phyloP scores from a whole-genome alignment of 1,140 invertebrate species.

The Pomacea maculata region DNA sequence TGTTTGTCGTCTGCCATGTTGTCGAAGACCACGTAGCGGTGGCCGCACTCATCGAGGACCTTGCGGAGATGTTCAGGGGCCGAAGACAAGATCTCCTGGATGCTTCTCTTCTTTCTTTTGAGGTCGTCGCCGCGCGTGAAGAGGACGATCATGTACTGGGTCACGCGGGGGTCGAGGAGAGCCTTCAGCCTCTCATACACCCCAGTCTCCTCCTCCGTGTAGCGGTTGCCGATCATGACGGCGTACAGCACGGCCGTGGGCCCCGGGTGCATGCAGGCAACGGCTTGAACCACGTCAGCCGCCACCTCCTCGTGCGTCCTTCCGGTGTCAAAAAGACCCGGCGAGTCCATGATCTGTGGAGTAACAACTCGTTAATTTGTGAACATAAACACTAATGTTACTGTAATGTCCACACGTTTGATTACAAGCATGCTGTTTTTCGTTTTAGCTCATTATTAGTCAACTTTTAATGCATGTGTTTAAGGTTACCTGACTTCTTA shows the following conservation, averaged over 20 bases:
- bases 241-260: conserved; percentile 28
- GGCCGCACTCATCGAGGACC: neutral
- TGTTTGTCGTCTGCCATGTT: neutral
- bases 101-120: neutral
- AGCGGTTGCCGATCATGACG: conserved; percentile 17
- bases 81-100: neutral
- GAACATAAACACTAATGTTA: no score
- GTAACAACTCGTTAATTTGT: neutral
- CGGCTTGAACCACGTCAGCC: conserved; percentile 26
- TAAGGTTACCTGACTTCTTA: no score
- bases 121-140: conserved; percentile 2
- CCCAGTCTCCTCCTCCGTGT: conserved; percentile 17
- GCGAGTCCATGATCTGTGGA: conserved; percentile 29
- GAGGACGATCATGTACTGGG: conserved; percentile 1
- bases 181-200: neutral
- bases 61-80: neutral
- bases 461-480: no score
- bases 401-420: no score
- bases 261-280: conserved; percentile 30
- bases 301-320: conserved; percentile 15
- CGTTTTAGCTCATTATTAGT: no score
- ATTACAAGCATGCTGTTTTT: no score
- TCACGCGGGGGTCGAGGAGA: neutral
- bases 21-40: neutral
- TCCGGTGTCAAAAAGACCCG: conserved; percentile 29